These are phyloP conservation scores for Acleris laterana DNA, from an alignment of 2,888 invertebrate species.

Conservation along the genomic window DNA sequence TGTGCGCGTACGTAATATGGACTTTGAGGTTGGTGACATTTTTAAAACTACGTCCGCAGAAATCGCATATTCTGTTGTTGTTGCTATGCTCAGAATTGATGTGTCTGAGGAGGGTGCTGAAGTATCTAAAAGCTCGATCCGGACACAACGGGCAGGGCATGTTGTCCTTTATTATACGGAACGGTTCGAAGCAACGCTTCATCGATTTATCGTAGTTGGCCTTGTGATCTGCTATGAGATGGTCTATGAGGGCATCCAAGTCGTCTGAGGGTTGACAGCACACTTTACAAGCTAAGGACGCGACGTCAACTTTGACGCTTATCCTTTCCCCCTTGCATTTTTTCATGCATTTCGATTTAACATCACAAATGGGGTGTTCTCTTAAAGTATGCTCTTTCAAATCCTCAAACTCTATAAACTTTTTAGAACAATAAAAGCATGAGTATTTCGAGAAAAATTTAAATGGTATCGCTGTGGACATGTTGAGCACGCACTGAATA, in stretches of 20 bases:
- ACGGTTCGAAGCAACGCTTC: slow-evolving; percentile 66
- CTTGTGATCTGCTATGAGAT: slow-evolving; percentile 63
- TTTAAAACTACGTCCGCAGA: slow-evolving; percentile 70
- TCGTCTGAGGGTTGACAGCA: slow-evolving; percentile 55
- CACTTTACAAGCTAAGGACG: slow-evolving; percentile 62
- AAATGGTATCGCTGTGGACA: slow-evolving; percentile 75
- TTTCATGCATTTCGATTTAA: slow-evolving; percentile 68
- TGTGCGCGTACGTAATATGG: slow-evolving; percentile 69
- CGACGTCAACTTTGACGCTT: slow-evolving; percentile 68
- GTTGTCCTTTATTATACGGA: slow-evolving; percentile 66
- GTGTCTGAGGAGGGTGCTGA: slow-evolving; percentile 67
- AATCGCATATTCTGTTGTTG: slow-evolving; percentile 73
- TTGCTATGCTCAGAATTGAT: slow-evolving; percentile 72
- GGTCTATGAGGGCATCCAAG: slow-evolving; percentile 65
- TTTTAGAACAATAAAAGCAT: slow-evolving; percentile 73
- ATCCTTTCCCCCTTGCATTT: slow-evolving; percentile 72
- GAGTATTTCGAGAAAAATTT: slow-evolving; percentile 70
- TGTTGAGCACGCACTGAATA: slow-evolving; percentile 70
- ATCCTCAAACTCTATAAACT: slow-evolving; percentile 68
- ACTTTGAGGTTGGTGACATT: slow-evolving; percentile 66
- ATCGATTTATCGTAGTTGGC: slow-evolving; percentile 68
- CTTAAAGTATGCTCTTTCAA: slow-evolving; percentile 60
- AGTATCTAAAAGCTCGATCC: slow-evolving; percentile 63
- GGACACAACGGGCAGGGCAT: slow-evolving; percentile 70
- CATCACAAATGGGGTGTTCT: slow-evolving; percentile 68